Conservation (phyloP, 2,888 invertebrate species). For the Parnassius mnemosyne region DNA sequence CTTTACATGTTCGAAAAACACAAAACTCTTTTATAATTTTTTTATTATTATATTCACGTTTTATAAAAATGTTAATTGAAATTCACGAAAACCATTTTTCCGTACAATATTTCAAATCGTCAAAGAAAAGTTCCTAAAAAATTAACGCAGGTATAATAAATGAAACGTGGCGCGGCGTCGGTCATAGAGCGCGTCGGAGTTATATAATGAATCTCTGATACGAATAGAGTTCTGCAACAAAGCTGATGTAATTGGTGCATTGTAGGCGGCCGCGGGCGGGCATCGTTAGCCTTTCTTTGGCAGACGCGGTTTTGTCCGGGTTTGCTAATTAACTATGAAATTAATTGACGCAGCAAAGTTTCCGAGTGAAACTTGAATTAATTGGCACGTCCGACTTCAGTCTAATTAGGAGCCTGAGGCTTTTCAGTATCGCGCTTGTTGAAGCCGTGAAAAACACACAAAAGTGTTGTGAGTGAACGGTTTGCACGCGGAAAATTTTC, state of each 20-base stretch:
- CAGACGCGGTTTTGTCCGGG: conserved; percentile 72
- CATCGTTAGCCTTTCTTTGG: conserved; percentile 77
- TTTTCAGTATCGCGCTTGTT: conserved; percentile 76
- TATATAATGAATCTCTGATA: conserved; percentile 46
- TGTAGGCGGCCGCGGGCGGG: conserved; percentile 65
- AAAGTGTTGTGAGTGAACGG: conserved; percentile 69
- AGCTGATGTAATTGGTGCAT: conserved; percentile 74
- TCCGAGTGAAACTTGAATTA: conserved; percentile 80
- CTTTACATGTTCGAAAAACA: too few species aligned
- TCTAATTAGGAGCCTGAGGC: conserved; percentile 80
- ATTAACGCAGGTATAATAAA: conserved; percentile 30
- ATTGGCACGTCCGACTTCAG: conserved; percentile 80
- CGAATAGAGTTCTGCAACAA: conserved; percentile 50
- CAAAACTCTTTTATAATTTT: too few species aligned
- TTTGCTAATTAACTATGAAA: conserved; percentile 81
- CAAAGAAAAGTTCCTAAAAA: conserved; percentile 14
- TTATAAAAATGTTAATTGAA: too few species aligned
- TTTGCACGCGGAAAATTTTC: conserved; percentile 46
- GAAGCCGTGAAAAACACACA: conserved; percentile 76
- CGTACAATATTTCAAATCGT: conserved; percentile 2
- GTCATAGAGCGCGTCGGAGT: conserved; percentile 35
- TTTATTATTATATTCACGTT: too few species aligned
- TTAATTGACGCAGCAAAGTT: conserved; percentile 81
- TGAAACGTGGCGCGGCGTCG: conserved; percentile 43
- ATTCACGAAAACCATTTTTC: too few species aligned